These are phyloP conservation scores for Pipistrellus kuhlii DNA, from an alignment of 2,797 vertebrate species.

Conservation along the genomic window DNA sequence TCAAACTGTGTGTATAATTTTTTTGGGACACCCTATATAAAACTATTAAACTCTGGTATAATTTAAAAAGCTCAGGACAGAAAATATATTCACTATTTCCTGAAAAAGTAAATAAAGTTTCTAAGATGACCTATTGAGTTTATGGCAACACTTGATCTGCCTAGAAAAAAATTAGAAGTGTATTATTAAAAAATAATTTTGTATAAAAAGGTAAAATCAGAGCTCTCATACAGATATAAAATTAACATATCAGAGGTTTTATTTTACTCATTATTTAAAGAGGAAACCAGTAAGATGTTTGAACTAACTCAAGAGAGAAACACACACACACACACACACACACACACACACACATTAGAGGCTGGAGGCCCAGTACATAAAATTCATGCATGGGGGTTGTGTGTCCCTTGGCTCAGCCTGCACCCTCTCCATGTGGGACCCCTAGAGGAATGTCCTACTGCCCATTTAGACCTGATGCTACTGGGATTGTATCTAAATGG, in stretches of 20 bases:
- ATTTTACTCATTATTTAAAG: constrained; percentile 15
- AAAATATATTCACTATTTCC: neutral
- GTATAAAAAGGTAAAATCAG: neutral
- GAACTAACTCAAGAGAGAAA: neutral
- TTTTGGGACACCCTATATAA: neutral
- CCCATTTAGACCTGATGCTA: too few relatives aligned
- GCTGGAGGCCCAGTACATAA: too few relatives aligned
- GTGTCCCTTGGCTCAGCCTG: too few relatives aligned
- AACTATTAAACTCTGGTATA: neutral
- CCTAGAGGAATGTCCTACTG: too few relatives aligned
- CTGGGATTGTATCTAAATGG: too few relatives aligned
- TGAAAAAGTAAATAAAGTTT: constrained; percentile 16
- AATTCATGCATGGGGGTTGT: too few relatives aligned
- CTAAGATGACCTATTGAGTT: neutral
- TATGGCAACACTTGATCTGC: neutral
- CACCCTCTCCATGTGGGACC: too few relatives aligned
- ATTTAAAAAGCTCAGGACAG: neutral
- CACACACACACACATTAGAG: too few relatives aligned
- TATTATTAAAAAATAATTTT: constrained; percentile 4
- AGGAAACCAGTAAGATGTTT: neutral
- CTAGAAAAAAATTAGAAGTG: constrained; percentile 3
- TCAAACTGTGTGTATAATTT: too few relatives aligned
- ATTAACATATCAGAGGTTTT: constrained; percentile 2
- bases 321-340: too few relatives aligned
- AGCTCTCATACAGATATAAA: constrained; percentile 29